A percentile compares a stretch with the other conserved stretches of the same genome.
phyloP scores from a whole-genome alignment of 2,113 vertebrate species.

The Neolamprologus caudopunctatus region DNA sequence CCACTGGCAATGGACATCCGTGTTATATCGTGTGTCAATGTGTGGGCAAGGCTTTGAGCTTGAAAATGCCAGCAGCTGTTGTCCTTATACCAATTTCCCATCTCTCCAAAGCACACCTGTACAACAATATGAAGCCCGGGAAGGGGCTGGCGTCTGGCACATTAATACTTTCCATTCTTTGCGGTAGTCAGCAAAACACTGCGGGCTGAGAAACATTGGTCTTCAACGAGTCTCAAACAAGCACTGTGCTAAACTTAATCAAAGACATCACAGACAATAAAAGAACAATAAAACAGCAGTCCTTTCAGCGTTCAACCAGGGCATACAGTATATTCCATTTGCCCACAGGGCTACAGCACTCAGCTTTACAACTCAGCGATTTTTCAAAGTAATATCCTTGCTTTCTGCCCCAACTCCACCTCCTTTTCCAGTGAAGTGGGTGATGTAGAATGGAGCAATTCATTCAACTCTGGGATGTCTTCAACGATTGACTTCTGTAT shows the following conservation, averaged over 20 bases:
- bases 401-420: not conserved
- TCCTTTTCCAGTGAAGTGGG: not conserved
- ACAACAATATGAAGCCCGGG: slow-evolving; percentile 6
- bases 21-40: not conserved
- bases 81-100: not conserved
- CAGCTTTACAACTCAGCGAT: slow-evolving; percentile 30
- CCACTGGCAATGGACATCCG: not conserved
- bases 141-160: slow-evolving; percentile 24
- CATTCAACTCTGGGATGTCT: not conserved
- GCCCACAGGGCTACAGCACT: slow-evolving; percentile 6
- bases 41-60: not conserved
- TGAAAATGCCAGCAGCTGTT: slow-evolving; percentile 41
- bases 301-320: slow-evolving; percentile 13
- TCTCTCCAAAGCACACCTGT: not conserved
- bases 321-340: slow-evolving; percentile 15
- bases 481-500: not conserved
- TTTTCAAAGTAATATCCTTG: slow-evolving; percentile 42
- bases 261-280: slow-evolving; percentile 47
- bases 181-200: slow-evolving; percentile 6
- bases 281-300: slow-evolving; percentile 42
- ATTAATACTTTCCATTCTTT: not conserved
- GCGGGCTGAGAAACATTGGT: slow-evolving; percentile 34
- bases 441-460: not conserved
- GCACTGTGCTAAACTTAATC: slow-evolving; percentile 34
- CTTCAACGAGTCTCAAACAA: slow-evolving; percentile 38